These are phyloP conservation scores for Xiphophorus maculatus DNA, from an alignment of 2,113 vertebrate genomes.

Conservation along the genomic window DNA sequence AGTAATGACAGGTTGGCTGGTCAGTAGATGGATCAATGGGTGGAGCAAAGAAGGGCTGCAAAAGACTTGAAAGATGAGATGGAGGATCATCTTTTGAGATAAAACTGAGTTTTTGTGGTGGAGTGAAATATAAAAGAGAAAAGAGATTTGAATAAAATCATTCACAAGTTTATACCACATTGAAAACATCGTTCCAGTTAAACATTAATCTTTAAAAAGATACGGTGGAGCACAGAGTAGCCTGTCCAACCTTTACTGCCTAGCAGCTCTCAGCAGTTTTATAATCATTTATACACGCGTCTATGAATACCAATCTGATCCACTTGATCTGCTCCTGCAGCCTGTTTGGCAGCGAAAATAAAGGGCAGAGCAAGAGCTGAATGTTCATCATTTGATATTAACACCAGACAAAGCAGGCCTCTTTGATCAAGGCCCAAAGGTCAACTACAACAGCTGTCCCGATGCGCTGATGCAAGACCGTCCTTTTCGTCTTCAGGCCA, in stretches of 20 bases:
- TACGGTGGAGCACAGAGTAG: background rate
- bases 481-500: constrained; percentile 46
- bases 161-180: background rate
- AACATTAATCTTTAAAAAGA: background rate
- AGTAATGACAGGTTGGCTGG: too few species aligned
- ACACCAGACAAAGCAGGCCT: constrained; percentile 61
- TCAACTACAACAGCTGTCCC: constrained; percentile 72
- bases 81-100: too few species aligned
- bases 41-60: too few species aligned
- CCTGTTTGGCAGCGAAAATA: constrained; percentile 60
- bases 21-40: too few species aligned
- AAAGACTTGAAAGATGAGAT: too few species aligned
- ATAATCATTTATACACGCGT: constrained; percentile 57
- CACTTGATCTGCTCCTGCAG: constrained; percentile 52
- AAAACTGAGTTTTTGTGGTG: background rate
- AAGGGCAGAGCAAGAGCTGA: constrained; percentile 61
- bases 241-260: constrained; percentile 30
- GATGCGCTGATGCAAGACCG: constrained; percentile 22
- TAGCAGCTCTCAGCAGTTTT: constrained; percentile 31
- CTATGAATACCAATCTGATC: constrained; percentile 65
- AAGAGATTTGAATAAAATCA: background rate
- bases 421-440: constrained; percentile 77
- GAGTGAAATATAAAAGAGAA: background rate
- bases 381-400: constrained; percentile 72
- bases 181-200: background rate